These are phyloP conservation scores for Ypsolopha sequella DNA, from an alignment of 2,888 invertebrate species.

Conservation along the genomic window DNA sequence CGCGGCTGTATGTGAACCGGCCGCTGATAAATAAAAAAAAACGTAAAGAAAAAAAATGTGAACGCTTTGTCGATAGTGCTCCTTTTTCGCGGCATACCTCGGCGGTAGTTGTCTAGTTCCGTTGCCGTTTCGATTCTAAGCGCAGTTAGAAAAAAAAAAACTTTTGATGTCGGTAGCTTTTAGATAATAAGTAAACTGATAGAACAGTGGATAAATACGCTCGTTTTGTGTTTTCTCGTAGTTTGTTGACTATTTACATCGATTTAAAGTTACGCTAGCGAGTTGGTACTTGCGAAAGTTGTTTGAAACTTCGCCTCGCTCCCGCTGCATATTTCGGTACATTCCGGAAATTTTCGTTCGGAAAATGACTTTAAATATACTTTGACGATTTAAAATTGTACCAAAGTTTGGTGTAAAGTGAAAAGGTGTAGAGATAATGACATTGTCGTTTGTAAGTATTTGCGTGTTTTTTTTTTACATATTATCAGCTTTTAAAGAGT, in stretches of 20 bases:
- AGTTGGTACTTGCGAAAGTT: constrained; percentile 13
- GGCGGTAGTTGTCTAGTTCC: constrained; percentile 16
- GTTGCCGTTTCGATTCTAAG: constrained; percentile 20
- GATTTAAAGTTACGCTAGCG: too few relatives aligned
- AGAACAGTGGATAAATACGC: too few relatives aligned
- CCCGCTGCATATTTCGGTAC: constrained; percentile 12
- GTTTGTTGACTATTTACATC: too few relatives aligned
- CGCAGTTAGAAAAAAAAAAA: constrained; percentile 30
- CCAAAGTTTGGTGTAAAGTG: constrained; percentile 25
- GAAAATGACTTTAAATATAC: constrained; percentile 21
- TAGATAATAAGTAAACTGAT: not conserved
- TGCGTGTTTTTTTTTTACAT: not conserved
- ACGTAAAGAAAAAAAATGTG: constrained; percentile 35
- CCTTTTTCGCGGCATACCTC: constrained; percentile 53
- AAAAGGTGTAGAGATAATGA: constrained; percentile 58
- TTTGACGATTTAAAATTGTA: not conserved
- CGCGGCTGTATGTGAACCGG: constrained; percentile 64
- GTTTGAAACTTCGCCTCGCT: constrained; percentile 12
- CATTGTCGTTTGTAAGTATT: constrained; percentile 66
- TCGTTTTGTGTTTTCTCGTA: too few relatives aligned
- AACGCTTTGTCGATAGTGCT: constrained; percentile 64
- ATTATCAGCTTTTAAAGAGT: too few relatives aligned
- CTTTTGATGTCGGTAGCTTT: constrained; percentile 23
- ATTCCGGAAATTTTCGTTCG: constrained; percentile 19
- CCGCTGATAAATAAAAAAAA: constrained; percentile 62